Evolutionary conservation across 2,797 vertebrate genomes (phyloP).

Genomic region (Hafferia zeledoni): DNA sequence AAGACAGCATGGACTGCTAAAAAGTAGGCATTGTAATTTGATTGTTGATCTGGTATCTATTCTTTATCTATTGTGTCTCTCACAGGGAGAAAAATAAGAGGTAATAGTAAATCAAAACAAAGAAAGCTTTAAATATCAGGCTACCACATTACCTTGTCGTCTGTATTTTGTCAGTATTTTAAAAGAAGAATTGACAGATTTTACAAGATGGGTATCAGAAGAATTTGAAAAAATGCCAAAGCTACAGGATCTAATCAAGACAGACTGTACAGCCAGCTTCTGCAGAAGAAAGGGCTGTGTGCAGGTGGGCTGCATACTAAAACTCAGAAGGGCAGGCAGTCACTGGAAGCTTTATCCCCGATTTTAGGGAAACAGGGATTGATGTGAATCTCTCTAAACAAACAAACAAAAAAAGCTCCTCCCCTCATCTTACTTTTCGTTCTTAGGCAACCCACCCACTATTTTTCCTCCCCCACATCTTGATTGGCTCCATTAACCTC

Average conservation of each 20-base stretch:
- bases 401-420: neutral
- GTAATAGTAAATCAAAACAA: conserved; percentile 40
- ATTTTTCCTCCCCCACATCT: neutral
- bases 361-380: neutral
- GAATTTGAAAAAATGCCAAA: conserved; percentile 7
- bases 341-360: neutral
- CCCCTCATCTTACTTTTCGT: neutral
- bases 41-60: conserved; percentile 27
- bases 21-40: conserved; percentile 20
- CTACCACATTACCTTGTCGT: neutral
- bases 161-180: neutral
- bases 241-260: conserved; percentile 6
- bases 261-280: neutral
- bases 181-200: conserved; percentile 25
- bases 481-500: neutral
- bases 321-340: neutral
- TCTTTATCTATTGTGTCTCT: neutral
- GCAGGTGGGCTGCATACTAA: conserved; percentile 17
- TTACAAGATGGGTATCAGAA: conserved; percentile 13
- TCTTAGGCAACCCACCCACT: neutral
- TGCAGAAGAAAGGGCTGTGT: neutral
- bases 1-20: neutral
- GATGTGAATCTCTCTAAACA: neutral
- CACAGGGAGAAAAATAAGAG: conserved; percentile 19
- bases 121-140: neutral